phyloP scores from a whole-genome alignment of 2,113 vertebrate species.

The Ahaetulla prasina region DNA sequence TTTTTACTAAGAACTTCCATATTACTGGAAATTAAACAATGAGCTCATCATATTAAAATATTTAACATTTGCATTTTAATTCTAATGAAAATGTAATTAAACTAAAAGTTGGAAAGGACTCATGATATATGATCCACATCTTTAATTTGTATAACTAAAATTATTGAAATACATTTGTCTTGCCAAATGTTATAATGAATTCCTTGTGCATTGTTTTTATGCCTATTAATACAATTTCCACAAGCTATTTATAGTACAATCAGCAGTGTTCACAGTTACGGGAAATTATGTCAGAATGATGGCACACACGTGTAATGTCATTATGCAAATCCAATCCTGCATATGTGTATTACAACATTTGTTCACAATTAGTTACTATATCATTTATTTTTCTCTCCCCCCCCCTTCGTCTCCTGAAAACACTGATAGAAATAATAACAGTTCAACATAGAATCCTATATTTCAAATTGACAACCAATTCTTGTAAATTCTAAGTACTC shows the following conservation, averaged over 20 bases:
- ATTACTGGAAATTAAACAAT: background rate
- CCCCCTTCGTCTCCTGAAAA: background rate
- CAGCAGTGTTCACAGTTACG: background rate
- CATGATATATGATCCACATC: background rate
- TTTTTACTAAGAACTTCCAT: background rate
- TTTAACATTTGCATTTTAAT: background rate
- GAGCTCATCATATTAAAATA: background rate
- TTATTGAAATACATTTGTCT: conserved; percentile 27
- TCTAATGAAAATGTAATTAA: background rate
- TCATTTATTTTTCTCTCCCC: background rate
- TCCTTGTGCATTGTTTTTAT: conserved; percentile 4
- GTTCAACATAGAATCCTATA: background rate
- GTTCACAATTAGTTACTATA: background rate
- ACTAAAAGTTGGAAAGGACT: background rate
- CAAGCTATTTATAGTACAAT: background rate
- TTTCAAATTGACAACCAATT: background rate
- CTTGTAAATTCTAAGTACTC: background rate
- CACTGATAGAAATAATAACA: background rate
- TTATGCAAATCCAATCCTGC: background rate
- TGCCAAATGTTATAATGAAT: background rate
- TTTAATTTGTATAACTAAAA: conserved; percentile 1
- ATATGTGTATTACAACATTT: background rate
- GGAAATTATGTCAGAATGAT: background rate
- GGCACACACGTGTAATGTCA: background rate
- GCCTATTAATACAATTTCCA: background rate